Base-by-base conservation (phyloP, 2,797 vertebrate genomes). In the Epinephelus coioides region DNA sequence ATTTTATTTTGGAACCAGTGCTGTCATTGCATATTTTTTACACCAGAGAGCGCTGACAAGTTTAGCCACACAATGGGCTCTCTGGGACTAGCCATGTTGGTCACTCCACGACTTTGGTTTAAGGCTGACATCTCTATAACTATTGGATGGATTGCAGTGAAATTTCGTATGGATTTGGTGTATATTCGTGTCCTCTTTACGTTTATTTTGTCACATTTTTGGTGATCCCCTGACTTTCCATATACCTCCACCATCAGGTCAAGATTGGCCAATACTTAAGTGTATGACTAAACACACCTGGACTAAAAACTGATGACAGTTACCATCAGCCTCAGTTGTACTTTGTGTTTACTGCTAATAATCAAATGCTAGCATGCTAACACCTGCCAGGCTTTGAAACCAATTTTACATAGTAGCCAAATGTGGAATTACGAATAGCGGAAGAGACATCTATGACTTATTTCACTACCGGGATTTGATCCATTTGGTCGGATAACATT, bases 211-310 rank as follows among this genome's bases (percentile, higher is more conserved):
- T 30, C 6, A 19, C 18, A 46, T 12, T 43, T 30, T 18, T 7
- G 18, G 3, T 65, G 47, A n/a, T n/a, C 44, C 62, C 6, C 2
- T 6, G 1, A n/a, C 25, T 13, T 50, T 9, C 18, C 6, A 13
- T 19, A 1, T 0, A 49, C 25, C 25, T 30, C 17, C 5, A 0
- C 53, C n/a, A 53, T 40, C 0, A 0, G n/a, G 14, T 25, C 15
- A 7, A 67, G 23, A 25, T 54, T 6, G 1, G 21, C n/a, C 47
- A 51, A 40, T 40, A 40, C 30, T 23, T 53, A 9, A 66, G 30
- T 40, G 50, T 12, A 3, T 5, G 65, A 68, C 21, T 25, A 8
- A 40, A 68, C 21, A 54, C 64, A 53, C 15, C 8, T 40, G 23
- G n/a, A 54, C 64, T 40, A 17, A 53, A 40, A 40, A 38, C 30